Evolutionary conservation across 2,113 vertebrate genomes (phyloP).

Genomic region (Oplegnathus fasciatus): DNA sequence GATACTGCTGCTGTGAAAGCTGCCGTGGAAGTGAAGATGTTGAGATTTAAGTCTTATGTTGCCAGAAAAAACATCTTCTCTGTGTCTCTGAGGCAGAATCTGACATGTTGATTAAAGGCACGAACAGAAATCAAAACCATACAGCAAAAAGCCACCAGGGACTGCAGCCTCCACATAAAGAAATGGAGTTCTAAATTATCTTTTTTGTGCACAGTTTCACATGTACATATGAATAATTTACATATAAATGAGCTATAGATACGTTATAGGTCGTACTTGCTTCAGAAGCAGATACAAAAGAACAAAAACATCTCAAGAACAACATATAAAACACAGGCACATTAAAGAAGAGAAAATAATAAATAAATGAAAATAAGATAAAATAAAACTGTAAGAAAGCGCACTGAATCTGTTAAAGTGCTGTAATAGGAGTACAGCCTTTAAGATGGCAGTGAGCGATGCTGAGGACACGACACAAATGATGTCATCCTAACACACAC

Average conservation of each 20-base stretch:
- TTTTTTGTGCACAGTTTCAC: not conserved
- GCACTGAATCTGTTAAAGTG: no score
- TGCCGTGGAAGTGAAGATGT: slow-evolving; percentile 5
- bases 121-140: slow-evolving; percentile 19
- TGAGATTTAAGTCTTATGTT: slow-evolving; percentile 13
- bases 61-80: not conserved
- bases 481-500: not conserved
- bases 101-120: slow-evolving; percentile 31
- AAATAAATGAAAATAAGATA: not conserved
- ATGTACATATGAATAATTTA: not conserved
- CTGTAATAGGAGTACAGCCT: no score
- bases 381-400: no score
- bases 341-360: not conserved
- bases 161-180: not conserved
- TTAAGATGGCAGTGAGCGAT: no score
- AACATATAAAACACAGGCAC: not conserved
- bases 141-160: not conserved
- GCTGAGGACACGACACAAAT: not conserved
- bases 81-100: slow-evolving; percentile 27
- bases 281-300: not conserved
- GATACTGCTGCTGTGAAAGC: slow-evolving; percentile 12
- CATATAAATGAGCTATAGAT: not conserved
- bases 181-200: not conserved
- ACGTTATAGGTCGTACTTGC: no score
- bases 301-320: not conserved